Evolutionary conservation across 1,140 invertebrate genomes (phyloP).

Genomic region (Hirudo medicinalis): DNA sequence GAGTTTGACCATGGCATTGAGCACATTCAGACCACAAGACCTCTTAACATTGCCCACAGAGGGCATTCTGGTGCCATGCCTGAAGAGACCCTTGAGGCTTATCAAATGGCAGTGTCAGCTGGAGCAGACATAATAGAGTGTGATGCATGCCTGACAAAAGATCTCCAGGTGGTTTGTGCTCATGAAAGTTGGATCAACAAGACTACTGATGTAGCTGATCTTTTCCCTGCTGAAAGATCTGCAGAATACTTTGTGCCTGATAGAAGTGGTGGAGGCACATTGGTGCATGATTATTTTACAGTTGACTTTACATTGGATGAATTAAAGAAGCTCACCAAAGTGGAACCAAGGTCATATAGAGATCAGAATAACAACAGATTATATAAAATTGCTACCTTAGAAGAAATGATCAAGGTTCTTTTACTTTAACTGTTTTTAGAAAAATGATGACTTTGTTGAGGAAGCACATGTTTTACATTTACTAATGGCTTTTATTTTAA

Average conservation of each 20-base stretch:
- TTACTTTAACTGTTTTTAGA: background rate
- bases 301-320: constrained; percentile 26
- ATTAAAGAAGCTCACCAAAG: constrained; percentile 13
- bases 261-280: constrained; percentile 8
- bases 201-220: constrained; percentile 25
- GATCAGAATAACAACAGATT: constrained; percentile 8
- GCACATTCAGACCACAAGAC: constrained; percentile 14
- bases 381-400: constrained; percentile 7
- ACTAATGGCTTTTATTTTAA: too few relatives aligned
- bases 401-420: constrained; percentile 15
- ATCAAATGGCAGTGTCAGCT: constrained; percentile 25
- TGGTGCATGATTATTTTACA: constrained; percentile 26
- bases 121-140: constrained; percentile 30
- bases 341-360: background rate
- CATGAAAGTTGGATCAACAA: constrained; percentile 28
- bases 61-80: constrained; percentile 28
- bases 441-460: too few relatives aligned
- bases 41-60: constrained; percentile 28
- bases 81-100: constrained; percentile 28
- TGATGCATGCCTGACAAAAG: constrained; percentile 29
- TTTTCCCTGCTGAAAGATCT: constrained; percentile 17
- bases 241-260: constrained; percentile 19
- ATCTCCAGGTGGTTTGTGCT: constrained; percentile 26
- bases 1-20: constrained; percentile 13
- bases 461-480: too few relatives aligned